Percentiles rank a stretch among this genome's conserved stretches.
Evolutionary conservation across 2,797 vertebrate genomes (phyloP).

Genomic region (Clarias platycephalus): DNA sequence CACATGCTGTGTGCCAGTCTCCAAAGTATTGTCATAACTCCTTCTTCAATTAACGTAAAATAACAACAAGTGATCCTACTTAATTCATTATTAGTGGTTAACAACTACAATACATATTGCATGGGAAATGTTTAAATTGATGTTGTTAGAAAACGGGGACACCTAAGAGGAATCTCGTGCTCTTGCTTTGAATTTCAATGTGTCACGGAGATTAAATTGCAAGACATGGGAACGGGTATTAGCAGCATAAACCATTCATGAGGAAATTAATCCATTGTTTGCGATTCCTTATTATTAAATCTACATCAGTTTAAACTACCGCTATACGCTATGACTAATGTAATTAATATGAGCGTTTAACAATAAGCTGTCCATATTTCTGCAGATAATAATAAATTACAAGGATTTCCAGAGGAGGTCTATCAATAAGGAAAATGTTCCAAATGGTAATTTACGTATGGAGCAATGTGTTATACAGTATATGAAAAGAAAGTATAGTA

Average conservation of each 20-base stretch:
- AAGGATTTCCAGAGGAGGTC: slow-evolving; percentile 59
- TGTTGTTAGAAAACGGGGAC: slow-evolving; percentile 27
- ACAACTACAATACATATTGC: slow-evolving; percentile 56
- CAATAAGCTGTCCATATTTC: not conserved
- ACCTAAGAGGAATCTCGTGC: slow-evolving; percentile 1
- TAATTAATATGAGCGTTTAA: not conserved
- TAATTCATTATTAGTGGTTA: slow-evolving; percentile 67
- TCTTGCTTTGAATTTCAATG: slow-evolving; percentile 35
- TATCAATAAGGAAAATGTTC: slow-evolving; percentile 72
- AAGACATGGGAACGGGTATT: slow-evolving; percentile 22
- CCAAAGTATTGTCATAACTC: slow-evolving; percentile 53
- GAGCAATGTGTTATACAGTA: not conserved
- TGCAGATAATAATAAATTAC: not conserved
- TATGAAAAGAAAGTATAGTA: slow-evolving; percentile 32
- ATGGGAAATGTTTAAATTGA: slow-evolving; percentile 34
- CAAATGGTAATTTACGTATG: slow-evolving; percentile 60
- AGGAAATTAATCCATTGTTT: not conserved
- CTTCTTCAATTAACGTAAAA: slow-evolving; percentile 67
- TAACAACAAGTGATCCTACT: slow-evolving; percentile 60
- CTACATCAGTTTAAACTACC: not conserved
- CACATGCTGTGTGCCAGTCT: slow-evolving; percentile 47
- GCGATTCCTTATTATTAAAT: slow-evolving; percentile 7
- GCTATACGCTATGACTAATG: not conserved
- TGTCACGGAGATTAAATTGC: slow-evolving; percentile 27
- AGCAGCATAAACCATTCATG: not conserved